Base-by-base conservation (phyloP, 2,797 vertebrate species). In the Serranus cabrilla region DNA sequence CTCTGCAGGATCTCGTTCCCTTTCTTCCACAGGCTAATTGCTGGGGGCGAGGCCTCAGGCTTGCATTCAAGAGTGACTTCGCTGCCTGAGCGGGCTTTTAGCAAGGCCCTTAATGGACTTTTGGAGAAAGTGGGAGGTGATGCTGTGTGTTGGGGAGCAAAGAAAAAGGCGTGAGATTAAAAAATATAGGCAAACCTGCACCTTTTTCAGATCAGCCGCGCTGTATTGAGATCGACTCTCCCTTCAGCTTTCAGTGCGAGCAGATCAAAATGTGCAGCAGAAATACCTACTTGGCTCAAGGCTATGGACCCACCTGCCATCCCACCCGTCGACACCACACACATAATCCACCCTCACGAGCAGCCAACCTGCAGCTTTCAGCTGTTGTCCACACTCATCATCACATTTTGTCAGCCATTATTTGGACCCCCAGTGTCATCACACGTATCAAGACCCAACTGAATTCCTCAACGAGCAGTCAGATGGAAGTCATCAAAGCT, bases 61-160 rank as follows among this genome's bases (percentile, higher is more conserved):
- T 96, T 96, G 93, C 98, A 99, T 87, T 97, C 96, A 86, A 99
- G 95, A 89, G 92, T 95, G 89, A 98, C 97, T 83, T 96, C 94
- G 61, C 95, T 97, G 88, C 97, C 96, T 56, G 95, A 94, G 50
- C 96, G 96, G 69, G 96, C 97, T 90, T 98, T 97, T 87, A 97
- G 93, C 92, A 96, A 62, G 58, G 90, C 87, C 83, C 89, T 96
- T 95, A 98, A 93, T 18, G 96, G 96, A 79, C 90, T 97, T 91
- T 93, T 96, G 74, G 97, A 96, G 94, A 99, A 99, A 90, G 95
- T 97, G 50, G 97, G 97, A 78, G 97, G 94, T 70, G 97, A 97
- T 21, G 97, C 97, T 99, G 80, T 39, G 47, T 42, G 64, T 72
- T 34, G 80, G 79, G 60, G 39, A 55, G 67, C 2, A 77, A 54